Base-by-base conservation (phyloP, 2,888 invertebrate species). In the Eurytoma adleriae region DNA sequence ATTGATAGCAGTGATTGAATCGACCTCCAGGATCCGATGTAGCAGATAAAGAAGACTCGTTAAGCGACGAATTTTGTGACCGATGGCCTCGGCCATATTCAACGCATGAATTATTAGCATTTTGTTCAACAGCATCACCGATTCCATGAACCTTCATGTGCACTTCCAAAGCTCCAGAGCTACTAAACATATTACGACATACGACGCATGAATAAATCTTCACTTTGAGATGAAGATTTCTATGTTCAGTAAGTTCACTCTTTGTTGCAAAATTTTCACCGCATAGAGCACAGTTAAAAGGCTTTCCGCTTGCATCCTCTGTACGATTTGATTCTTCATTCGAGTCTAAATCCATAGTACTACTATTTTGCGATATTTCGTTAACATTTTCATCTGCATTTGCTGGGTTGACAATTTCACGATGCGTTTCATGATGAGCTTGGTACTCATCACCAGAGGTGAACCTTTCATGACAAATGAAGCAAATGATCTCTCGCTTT, bases 141-240 rank as follows among this genome's bases (percentile, higher is more conserved):
- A 89, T 86, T 0, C 88, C 89, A 48, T 90, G 90, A 20, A 88
- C 89, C n/a, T 86, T 88, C 88, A 90, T 91, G 30, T 91, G 91
- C 1, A 86, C 83, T 68, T 89, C 90, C 7, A 91, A 79, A 0
- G 88, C 86, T 7, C 93, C 93, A 0, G 94, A 93, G 70, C 94
- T 94, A 84, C 94, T 93, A 86, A 93, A 93, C 56, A 93, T 93
- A 83, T 93, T 93, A 1, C 92, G 88, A 82, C 94, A 94, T 30
- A 93, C 89, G 27, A 92, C 93, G 84, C 94, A 93, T 0, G 93
- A 93, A 83, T 93, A 94, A 69, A 94, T 88, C 85, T 94, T 95
- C 2, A 94, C 92, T 84, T 94, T 93, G 82, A 94, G 91, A 87
- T 95, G 95, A 5, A 93, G 92, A 85, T 93, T 94, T 81, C 94